phyloP scores from a whole-genome alignment of 2,888 invertebrate species.

The Aleiodes testaceus region DNA sequence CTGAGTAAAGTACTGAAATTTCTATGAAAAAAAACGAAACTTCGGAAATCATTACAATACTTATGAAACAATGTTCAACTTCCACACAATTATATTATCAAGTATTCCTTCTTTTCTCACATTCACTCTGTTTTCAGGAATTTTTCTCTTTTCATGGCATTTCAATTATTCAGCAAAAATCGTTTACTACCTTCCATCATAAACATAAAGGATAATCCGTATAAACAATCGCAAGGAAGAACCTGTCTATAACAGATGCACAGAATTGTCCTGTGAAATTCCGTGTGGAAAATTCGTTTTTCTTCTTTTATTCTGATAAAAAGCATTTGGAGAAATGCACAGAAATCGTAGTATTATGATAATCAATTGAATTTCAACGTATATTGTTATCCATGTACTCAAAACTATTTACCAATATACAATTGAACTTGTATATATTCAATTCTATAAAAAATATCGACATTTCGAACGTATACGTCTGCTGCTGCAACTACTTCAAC shows the following conservation, averaged over 20 bases:
- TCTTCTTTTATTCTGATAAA: slow-evolving; percentile 7
- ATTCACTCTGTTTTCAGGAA: too few species aligned
- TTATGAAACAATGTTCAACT: slow-evolving; percentile 10
- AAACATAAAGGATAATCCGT: slow-evolving; percentile 4
- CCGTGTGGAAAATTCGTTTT: slow-evolving; percentile 12
- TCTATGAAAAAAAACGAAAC: slow-evolving; percentile 2
- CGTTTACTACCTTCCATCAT: neutral
- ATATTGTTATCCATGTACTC: slow-evolving; percentile 25
- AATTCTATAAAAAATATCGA: slow-evolving; percentile 9
- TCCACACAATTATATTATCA: slow-evolving; percentile 13
- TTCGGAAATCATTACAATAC: slow-evolving; percentile 30
- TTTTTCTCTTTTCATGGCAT: neutral
- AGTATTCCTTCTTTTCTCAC: too few species aligned
- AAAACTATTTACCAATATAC: slow-evolving; percentile 33
- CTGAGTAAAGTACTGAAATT: slow-evolving; percentile 23
- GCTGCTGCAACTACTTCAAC: slow-evolving; percentile 3
- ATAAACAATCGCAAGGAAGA: slow-evolving; percentile 31
- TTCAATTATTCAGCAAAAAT: neutral
- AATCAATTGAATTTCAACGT: slow-evolving; percentile 51
- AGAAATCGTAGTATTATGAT: slow-evolving; percentile 62
- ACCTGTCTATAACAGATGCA: slow-evolving; percentile 19
- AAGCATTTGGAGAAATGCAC: slow-evolving; percentile 54
- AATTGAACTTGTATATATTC: slow-evolving; percentile 4
- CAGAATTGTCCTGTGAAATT: slow-evolving; percentile 17
- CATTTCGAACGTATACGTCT: neutral